A percentile compares a stretch with the other conserved stretches of the same genome.
Evolutionary conservation across 2,113 vertebrate species (phyloP).

Genomic region (Amblyopsis rosae): DNA sequence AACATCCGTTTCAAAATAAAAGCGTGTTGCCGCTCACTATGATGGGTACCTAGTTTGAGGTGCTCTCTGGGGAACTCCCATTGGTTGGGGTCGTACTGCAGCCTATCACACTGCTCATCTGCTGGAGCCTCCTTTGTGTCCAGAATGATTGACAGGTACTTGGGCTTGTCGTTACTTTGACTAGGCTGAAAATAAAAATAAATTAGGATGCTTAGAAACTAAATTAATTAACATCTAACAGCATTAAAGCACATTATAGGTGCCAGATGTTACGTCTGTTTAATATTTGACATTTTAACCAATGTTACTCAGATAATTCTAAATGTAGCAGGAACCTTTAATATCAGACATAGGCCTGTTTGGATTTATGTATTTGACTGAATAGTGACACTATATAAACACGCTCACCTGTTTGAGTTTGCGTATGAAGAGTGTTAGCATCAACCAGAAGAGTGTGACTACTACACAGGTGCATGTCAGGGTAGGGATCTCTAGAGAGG

Average conservation of each 20-base stretch:
- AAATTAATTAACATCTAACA: too few relatives aligned
- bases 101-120: slow-evolving; percentile 84
- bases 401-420: slow-evolving; percentile 84
- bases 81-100: slow-evolving; percentile 89
- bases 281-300: too few relatives aligned
- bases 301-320: too few relatives aligned
- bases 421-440: slow-evolving; percentile 90
- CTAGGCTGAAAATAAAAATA: slow-evolving; percentile 71
- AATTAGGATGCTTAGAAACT: too few relatives aligned
- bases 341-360: too few relatives aligned
- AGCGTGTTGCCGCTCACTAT: neutral
- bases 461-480: slow-evolving; percentile 90
- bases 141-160: slow-evolving; percentile 91
- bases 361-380: too few relatives aligned
- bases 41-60: slow-evolving; percentile 86
- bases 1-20: neutral
- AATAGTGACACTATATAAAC: too few relatives aligned
- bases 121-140: slow-evolving; percentile 85
- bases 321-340: too few relatives aligned
- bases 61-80: slow-evolving; percentile 95
- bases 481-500: slow-evolving; percentile 87
- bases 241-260: too few relatives aligned
- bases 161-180: slow-evolving; percentile 76
- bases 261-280: too few relatives aligned
- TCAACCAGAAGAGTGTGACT: slow-evolving; percentile 89